These are phyloP conservation scores for Choristoneura rosaceana DNA, from an alignment of 2,888 invertebrate species.

Conservation along the genomic window DNA sequence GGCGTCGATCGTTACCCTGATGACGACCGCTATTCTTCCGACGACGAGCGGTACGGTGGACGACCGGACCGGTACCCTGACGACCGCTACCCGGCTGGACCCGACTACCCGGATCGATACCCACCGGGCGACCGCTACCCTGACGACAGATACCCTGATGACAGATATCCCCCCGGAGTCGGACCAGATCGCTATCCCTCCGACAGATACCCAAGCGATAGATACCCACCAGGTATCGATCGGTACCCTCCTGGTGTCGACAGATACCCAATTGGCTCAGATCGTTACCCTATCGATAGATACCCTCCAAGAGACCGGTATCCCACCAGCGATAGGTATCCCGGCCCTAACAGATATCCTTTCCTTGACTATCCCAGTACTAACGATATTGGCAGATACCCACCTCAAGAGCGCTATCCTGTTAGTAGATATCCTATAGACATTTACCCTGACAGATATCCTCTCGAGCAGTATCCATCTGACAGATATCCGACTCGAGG, in stretches of 20 bases:
- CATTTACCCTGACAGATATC: conserved; percentile 71
- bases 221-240: conserved; percentile 77
- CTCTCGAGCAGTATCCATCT: conserved; percentile 57
- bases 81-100: conserved; percentile 83
- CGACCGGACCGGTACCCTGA: conserved; percentile 82
- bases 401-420: conserved; percentile 71
- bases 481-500: conserved; percentile 60
- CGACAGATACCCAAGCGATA: conserved; percentile 81
- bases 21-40: conserved; percentile 83
- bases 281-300: conserved; percentile 80
- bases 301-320: conserved; percentile 70
- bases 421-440: conserved; percentile 74
- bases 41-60: conserved; percentile 76
- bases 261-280: conserved; percentile 68
- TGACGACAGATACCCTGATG: conserved; percentile 62
- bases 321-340: conserved; percentile 65
- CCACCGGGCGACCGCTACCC: conserved; percentile 76
- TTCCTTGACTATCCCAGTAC: conserved; percentile 51
- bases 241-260: conserved; percentile 71
- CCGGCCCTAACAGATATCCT: conserved; percentile 54
- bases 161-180: conserved; percentile 74
- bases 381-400: conserved; percentile 61
- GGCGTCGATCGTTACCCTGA: conserved; percentile 79
- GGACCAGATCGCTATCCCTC: conserved; percentile 67
- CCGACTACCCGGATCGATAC: conserved; percentile 80